phyloP scores from a whole-genome alignment of 2,797 vertebrate species.

The Enteromius mattozi region DNA sequence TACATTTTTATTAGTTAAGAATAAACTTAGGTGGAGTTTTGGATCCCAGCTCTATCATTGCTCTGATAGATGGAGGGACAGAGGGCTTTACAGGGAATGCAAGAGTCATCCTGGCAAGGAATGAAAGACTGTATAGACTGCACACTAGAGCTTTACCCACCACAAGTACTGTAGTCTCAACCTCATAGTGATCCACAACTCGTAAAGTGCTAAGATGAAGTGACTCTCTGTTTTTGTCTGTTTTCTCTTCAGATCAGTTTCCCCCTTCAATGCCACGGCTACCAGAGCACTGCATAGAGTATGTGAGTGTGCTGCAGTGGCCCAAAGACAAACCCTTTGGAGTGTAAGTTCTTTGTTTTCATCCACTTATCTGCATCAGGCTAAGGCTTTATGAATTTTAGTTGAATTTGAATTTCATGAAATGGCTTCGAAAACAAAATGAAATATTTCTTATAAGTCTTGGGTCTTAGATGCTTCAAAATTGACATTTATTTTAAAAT shows the following conservation, averaged over 20 bases:
- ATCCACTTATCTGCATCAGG: not conserved
- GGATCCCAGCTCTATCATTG: conserved; percentile 87
- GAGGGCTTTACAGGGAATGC: conserved; percentile 97
- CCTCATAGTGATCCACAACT: not conserved
- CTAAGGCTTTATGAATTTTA: not conserved
- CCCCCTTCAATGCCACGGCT: not conserved
- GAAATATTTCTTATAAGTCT: too few relatives aligned
- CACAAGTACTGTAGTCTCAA: not conserved
- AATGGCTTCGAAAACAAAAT: not conserved
- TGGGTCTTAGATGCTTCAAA: not conserved
- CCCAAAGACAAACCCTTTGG: not conserved
- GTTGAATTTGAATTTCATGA: too few relatives aligned
- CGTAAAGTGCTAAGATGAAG: not conserved
- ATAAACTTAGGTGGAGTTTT: conserved; percentile 73
- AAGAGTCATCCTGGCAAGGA: conserved; percentile 79
- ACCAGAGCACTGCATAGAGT: not conserved
- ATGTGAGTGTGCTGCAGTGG: not conserved
- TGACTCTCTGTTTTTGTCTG: not conserved
- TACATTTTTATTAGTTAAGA: not conserved
- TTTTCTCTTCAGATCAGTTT: not conserved
- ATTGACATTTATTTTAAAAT: not conserved
- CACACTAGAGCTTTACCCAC: conserved; percentile 86
- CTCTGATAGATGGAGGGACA: conserved; percentile 94
- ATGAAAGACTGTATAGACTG: conserved; percentile 97
- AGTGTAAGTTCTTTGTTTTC: not conserved